These are phyloP conservation scores for Podarcis muralis DNA, from an alignment of 2,113 vertebrate species.

Conservation along the genomic window DNA sequence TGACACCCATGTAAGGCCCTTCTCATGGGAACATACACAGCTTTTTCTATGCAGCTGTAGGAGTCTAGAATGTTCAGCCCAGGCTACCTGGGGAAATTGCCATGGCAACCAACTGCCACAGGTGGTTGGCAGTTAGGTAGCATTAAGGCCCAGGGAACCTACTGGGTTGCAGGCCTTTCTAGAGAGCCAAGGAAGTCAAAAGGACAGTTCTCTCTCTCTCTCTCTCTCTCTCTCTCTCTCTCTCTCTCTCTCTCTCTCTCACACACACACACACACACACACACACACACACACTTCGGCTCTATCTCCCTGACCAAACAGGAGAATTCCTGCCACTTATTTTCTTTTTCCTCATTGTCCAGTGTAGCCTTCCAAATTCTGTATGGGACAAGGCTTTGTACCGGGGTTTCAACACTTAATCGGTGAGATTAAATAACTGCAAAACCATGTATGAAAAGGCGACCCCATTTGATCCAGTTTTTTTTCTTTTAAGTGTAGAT, in stretches of 20 bases:
- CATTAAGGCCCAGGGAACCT: background rate
- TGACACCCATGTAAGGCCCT: background rate
- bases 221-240: too few species aligned
- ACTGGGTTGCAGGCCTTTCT: background rate
- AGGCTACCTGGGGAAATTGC: background rate
- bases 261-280: background rate
- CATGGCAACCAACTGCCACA: slow-evolving; percentile 21
- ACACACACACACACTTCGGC: background rate
- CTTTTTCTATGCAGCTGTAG: background rate
- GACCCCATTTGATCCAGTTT: too few species aligned
- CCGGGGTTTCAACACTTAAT: background rate
- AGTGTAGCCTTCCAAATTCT: background rate
- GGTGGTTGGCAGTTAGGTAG: background rate
- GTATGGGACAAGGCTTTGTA: background rate
- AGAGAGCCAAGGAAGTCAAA: background rate
- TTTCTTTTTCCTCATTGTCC: background rate
- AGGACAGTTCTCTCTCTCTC: background rate
- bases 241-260: too few species aligned
- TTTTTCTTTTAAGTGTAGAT: too few species aligned
- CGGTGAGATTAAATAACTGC: background rate
- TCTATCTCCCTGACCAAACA: background rate
- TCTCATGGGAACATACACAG: background rate
- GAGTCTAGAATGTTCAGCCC: background rate
- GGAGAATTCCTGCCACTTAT: background rate
- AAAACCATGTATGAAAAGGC: background rate